Base-by-base conservation (phyloP, 2,888 invertebrate species). In the Fragum whitleyi region DNA sequence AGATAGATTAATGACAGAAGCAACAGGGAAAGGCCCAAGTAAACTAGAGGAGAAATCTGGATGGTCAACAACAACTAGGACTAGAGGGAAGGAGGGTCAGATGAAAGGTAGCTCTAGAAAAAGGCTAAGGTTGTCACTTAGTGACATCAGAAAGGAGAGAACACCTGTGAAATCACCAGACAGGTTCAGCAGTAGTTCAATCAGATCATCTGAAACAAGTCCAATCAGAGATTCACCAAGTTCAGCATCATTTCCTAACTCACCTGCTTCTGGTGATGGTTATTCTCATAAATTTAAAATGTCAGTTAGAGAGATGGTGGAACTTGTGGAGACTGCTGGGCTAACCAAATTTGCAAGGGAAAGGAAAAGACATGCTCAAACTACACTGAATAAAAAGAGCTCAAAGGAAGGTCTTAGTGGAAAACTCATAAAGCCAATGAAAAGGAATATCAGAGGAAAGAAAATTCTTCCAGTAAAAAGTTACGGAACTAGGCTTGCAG, bases 301-400 rank as follows among this genome's bases (percentile, higher is more conserved):
- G 83, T 78, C 83, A 32, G 83, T 81, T 7, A 74, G 81, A 67
- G 83, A 84, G 53, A 84, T 84, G 83, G 83, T 78, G 59, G 80
- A 84, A 53, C 70, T 84, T 6, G 83, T 84, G 0, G 83, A 81
- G 53, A 74, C 65, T 36, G 81, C 83, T 6, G 81, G 76, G 36
- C 61, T 84, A 11, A 78, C 74, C 21, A 84, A 84, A 39, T 84
- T 84, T 81, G 83, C 83, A 11, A 81, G 68, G 53, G 83, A 84
- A 32, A 72, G 83, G 16, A 81, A 78, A 39, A 84, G 81, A 39
- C 72, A 62, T 55, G 83, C 83, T 9, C 77, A 65, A 23, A 62
- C 65, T 16, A 59, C 80, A 47, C 65, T 84, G 32, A 81, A 77
- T 36, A 81, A 75, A 28, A 73, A 79, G 32, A 77, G 69, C 65